Conservation (phyloP, 2,797 vertebrate species). For the Notamacropus eugenii region DNA sequence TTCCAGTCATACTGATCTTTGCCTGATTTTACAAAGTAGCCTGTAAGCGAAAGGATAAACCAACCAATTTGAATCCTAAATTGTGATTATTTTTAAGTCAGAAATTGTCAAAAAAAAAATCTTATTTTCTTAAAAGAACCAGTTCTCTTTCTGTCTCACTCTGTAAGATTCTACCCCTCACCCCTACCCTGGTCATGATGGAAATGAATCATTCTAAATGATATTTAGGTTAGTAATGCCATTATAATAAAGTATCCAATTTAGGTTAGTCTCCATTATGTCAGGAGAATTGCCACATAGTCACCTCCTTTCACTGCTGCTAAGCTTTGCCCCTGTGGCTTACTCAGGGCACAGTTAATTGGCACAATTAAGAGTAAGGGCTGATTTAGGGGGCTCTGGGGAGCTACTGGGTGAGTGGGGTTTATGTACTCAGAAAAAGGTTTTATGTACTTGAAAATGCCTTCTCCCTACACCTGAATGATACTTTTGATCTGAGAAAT, state of each 20-base stretch:
- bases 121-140: slow-evolving; percentile 25
- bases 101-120: slow-evolving; percentile 18
- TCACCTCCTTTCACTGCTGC: slow-evolving; percentile 39
- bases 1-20: slow-evolving; percentile 37
- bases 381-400: slow-evolving; percentile 37
- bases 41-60: slow-evolving; percentile 45
- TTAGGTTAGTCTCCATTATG: slow-evolving; percentile 47
- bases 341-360: slow-evolving; percentile 39
- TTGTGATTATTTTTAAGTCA: slow-evolving; percentile 34
- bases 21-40: slow-evolving; percentile 51
- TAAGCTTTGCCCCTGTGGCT: slow-evolving; percentile 50
- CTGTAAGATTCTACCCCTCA: slow-evolving; percentile 1
- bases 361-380: slow-evolving; percentile 57
- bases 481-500: not conserved
- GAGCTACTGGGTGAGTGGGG: not conserved
- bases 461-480: slow-evolving; percentile 4
- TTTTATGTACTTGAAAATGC: not conserved
- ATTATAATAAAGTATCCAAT: slow-evolving; percentile 61
- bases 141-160: slow-evolving; percentile 32
- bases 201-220: slow-evolving; percentile 38
- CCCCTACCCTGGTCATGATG: slow-evolving; percentile 6
- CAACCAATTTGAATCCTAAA: slow-evolving; percentile 12
- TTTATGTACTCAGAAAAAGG: not conserved
- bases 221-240: slow-evolving; percentile 62
- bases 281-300: slow-evolving; percentile 45